These are phyloP conservation scores for Listrodromus nycthemerus DNA, from an alignment of 2,888 invertebrate genomes.

Conservation along the genomic window DNA sequence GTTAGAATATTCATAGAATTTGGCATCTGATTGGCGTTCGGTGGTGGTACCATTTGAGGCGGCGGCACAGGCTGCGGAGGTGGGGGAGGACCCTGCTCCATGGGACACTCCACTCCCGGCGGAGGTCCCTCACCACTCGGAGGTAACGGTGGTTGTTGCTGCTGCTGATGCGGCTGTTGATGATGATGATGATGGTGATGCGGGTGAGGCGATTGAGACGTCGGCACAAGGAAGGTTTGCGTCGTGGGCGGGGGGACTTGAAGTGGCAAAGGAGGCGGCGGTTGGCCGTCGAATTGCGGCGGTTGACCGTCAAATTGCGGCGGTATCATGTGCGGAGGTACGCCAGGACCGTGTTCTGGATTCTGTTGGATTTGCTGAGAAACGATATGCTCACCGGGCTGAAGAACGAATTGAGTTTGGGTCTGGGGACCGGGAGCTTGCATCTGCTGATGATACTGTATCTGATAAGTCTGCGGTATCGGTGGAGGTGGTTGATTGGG, in stretches of 20 bases:
- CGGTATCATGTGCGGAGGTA: constrained; percentile 56
- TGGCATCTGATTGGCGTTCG: constrained; percentile 77
- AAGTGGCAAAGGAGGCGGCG: constrained; percentile 77
- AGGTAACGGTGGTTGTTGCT: constrained; percentile 54
- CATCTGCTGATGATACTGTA: constrained; percentile 82
- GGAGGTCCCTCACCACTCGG: constrained; percentile 82
- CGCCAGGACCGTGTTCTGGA: constrained; percentile 76
- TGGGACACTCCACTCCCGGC: constrained; percentile 79
- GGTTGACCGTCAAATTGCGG: constrained; percentile 76
- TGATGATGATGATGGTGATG: constrained; percentile 74
- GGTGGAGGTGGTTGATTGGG: constrained; percentile 83
- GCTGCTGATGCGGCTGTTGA: constrained; percentile 41
- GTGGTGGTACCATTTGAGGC: constrained; percentile 83
- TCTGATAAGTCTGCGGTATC: constrained; percentile 83
- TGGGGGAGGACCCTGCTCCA: constrained; percentile 86
- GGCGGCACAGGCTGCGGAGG: constrained; percentile 84
- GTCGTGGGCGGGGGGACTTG: constrained; percentile 79
- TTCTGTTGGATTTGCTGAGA: constrained; percentile 78
- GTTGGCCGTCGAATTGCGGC: constrained; percentile 80
- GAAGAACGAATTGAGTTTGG: constrained; percentile 82
- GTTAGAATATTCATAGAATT: constrained; percentile 82
- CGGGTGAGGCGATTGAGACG: constrained; percentile 76
- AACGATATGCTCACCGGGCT: constrained; percentile 79
- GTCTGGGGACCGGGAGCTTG: constrained; percentile 77
- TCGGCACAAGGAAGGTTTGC: constrained; percentile 79